Conservation (phyloP, 1,140 invertebrate species). For the Solenopsis invicta region DNA sequence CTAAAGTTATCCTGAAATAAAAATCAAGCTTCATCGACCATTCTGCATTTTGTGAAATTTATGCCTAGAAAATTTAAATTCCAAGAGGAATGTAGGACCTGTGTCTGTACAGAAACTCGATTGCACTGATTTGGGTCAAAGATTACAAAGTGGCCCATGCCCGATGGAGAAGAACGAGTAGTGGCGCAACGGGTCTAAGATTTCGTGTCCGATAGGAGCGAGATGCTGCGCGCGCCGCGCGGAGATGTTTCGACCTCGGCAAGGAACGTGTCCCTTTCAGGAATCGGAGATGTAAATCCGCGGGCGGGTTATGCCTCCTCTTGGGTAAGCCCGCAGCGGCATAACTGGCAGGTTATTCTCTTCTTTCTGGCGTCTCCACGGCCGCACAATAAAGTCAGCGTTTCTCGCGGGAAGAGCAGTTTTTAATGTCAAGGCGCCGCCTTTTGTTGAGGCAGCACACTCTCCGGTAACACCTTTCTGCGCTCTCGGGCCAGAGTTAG, state of each 20-base stretch:
- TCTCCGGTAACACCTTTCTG: slow-evolving; percentile 57
- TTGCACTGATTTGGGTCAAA: slow-evolving; percentile 16
- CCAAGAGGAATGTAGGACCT: neutral
- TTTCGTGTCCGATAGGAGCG: slow-evolving; percentile 8
- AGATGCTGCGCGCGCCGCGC: neutral
- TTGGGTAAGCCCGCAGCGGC: slow-evolving; percentile 38
- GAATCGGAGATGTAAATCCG: slow-evolving; percentile 34
- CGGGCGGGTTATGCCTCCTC: slow-evolving; percentile 10
- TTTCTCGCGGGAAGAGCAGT: slow-evolving; percentile 65
- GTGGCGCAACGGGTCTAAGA: slow-evolving; percentile 15
- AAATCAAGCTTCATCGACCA: neutral
- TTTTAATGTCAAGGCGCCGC: slow-evolving; percentile 76
- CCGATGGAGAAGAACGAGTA: slow-evolving; percentile 6
- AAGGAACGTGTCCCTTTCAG: slow-evolving; percentile 6
- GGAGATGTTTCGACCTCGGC: neutral
- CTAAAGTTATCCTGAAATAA: neutral
- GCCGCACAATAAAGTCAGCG: slow-evolving; percentile 28
- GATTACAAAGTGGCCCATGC: slow-evolving; percentile 7
- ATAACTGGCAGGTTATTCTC: slow-evolving; percentile 63
- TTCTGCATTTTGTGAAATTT: neutral
- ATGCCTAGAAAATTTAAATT: neutral
- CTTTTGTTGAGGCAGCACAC: slow-evolving; percentile 42
- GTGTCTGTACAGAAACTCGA: neutral
- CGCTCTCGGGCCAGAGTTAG: slow-evolving; percentile 32
- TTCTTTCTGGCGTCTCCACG: slow-evolving; percentile 8